Evolutionary conservation across 2,797 vertebrate genomes (phyloP), one percentile per base, ranked within the genome.

Genomic region (Stomatorhinus walkeri): DNA sequence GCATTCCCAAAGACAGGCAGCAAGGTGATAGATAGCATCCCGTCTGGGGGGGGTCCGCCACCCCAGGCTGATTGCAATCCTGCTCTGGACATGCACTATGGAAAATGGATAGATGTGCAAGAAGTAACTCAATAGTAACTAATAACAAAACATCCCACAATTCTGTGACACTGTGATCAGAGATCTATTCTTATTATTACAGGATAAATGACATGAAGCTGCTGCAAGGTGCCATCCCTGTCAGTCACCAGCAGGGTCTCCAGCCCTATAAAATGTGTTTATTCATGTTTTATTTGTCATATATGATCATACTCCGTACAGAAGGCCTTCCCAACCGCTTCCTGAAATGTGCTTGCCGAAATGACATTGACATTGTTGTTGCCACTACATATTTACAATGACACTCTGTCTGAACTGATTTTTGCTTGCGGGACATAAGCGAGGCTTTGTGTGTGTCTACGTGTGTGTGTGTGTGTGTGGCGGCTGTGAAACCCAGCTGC

Each of bases 401-500:
- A 64, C 28, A 4, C 24, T 28, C 24, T 28, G 8, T 28, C 24
- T 64, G 22, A 10, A 64, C 22, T 24, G 59, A 64, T 64, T 64
- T 28, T 64, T 64, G 22, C n/a, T 24, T 24, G n/a, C n/a, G 7
- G 56, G n/a, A 61, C 56, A 61, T n/a, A 61, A 61, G 22, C 22
- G 22, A 61, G 59, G 7, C 59, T 59, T 7, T 59, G 54, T 22
- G 52, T 19, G 14, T 54, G 16, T 16, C 12, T 16, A 14, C 14
- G 51, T 4, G 51, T 52, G 48, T 48, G 49, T 51, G 52, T 54
- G 16, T 56, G 56, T 59, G 89, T 91, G 22, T 22, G n/a, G 61
- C 2, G 90, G 90, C 94, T 92, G 90, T 89, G 95, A 95, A 94
- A 93, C 94, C 93, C 92, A 91, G 85, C 56, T 0, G 88, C 93